phyloP scores from a whole-genome alignment of 2,888 invertebrate species.

The Lithosia quadra region DNA sequence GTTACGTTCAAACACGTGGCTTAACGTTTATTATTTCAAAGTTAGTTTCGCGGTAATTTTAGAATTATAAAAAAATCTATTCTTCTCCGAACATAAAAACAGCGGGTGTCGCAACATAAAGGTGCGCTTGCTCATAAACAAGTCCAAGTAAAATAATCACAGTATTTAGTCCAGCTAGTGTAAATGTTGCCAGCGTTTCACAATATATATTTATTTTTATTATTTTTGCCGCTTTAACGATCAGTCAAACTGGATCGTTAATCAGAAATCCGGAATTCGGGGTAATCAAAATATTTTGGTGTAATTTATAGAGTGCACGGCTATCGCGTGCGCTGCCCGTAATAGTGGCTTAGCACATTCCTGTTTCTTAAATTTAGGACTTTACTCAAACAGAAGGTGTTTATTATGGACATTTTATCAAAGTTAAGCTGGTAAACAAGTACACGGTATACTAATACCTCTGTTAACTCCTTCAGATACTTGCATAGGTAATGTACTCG shows the following conservation, averaged over 20 bases:
- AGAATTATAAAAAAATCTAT: conserved; percentile 14
- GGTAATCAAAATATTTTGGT: conserved; percentile 61
- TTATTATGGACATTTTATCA: too few relatives aligned
- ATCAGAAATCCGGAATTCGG: conserved; percentile 61
- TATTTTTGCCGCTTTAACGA: conserved; percentile 67
- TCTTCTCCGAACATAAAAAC: conserved; percentile 14
- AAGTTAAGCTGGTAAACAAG: too few relatives aligned
- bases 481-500: too few relatives aligned
- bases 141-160: conserved; percentile 45
- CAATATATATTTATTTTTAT: conserved; percentile 68
- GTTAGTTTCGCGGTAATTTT: conserved; percentile 3
- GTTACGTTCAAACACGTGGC: neutral
- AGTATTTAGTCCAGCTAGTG: conserved; percentile 42
- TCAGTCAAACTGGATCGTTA: conserved; percentile 65
- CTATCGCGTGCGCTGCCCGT: conserved; percentile 8
- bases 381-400: neutral
- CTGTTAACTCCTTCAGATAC: too few relatives aligned
- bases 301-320: conserved; percentile 37
- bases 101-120: conserved; percentile 56
- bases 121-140: conserved; percentile 52
- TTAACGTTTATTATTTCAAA: neutral
- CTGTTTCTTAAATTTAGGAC: neutral
- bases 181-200: conserved; percentile 58
- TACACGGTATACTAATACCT: too few relatives aligned
- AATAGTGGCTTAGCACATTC: neutral